Base-by-base conservation (phyloP, 2,113 vertebrate genomes). In the Turdus rufiventris region DNA sequence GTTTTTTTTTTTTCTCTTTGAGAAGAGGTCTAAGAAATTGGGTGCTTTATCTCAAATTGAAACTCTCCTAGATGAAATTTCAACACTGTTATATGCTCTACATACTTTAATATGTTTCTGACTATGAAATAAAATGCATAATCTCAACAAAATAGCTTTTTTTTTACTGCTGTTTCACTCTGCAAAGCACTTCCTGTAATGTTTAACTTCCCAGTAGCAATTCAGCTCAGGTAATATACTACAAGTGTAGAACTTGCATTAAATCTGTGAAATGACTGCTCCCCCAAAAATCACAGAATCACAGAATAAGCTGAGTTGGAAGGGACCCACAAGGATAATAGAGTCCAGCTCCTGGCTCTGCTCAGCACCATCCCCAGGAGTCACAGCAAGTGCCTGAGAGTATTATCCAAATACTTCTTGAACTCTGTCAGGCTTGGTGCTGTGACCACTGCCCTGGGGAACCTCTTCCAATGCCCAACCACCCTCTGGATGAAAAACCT, bases 171-270 rank as follows among this genome's bases (percentile, higher is more conserved):
- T 94, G 33, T 88, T 94, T 91, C 79, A 83, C 53, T 61, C 68
- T 93, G 91, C 68, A 79, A 95, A 89, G 48, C 56, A 62, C 56
- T 48, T 89, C 67, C 48, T 90, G 67, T 91, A 95, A 96, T 70
- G 18, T 96, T 94, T 96, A 89, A 88, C 95, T 96, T 94, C 89
- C 83, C 88, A 70, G 68, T 21, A 94, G 93, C 74, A 85, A 88
- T 94, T 92, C 91, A 85, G 83, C 57, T 95, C 45, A 66, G 71
- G 93, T 96, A 93, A 91, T 88, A 83, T 36, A 85, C 53, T 84
- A 6, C 45, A 74, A 90, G 53, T 36, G 29, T 79, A 77, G 62
- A 94, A 67, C 57, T 87, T 73, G 20, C 60, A 89, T 95, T 96
- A 91, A 95, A 94, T 89, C 56, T 89, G 16, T 0, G 0, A 89